Evolutionary conservation across 2,888 invertebrate genomes (phyloP).

Genomic region (Caenorhabditis imperialis): DNA sequence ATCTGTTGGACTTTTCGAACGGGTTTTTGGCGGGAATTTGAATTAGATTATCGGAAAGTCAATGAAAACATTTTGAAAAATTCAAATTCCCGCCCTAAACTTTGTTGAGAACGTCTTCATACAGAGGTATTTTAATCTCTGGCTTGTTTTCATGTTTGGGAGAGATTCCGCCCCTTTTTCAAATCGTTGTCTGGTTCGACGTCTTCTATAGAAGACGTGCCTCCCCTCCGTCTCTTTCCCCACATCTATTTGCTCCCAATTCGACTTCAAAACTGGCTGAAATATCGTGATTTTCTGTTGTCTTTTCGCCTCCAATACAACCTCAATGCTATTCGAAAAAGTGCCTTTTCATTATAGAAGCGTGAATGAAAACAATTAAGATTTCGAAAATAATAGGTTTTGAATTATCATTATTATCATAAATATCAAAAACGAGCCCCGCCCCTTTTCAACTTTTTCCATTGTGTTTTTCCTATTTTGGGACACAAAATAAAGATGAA

Average conservation of each 20-base stretch:
- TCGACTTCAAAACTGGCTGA: constrained; percentile 34
- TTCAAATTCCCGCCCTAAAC: too few species aligned
- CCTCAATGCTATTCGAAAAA: not conserved
- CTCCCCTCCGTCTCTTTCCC: constrained; percentile 1
- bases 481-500: constrained; percentile 30
- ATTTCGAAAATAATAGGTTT: constrained; percentile 26
- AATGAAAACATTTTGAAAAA: too few species aligned
- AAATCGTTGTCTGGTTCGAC: constrained; percentile 13
- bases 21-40: not conserved
- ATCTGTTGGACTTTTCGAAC: constrained; percentile 31
- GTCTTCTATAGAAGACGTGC: constrained; percentile 2
- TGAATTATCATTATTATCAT: too few species aligned
- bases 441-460: too few species aligned
- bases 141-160: constrained; percentile 54
- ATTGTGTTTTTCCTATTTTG: too few species aligned
- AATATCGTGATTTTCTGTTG: constrained; percentile 32
- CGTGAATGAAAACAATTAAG: not conserved
- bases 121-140: constrained; percentile 54
- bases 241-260: constrained; percentile 36
- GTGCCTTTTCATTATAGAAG: not conserved
- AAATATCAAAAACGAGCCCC: too few species aligned
- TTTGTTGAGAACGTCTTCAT: too few species aligned
- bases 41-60: not conserved
- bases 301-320: not conserved
- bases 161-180: constrained; percentile 12